Percentiles rank a stretch among this genome's conserved stretches.
Conservation (phyloP, 2,888 invertebrate genomes). For the Lacanobia oleracea region DNA sequence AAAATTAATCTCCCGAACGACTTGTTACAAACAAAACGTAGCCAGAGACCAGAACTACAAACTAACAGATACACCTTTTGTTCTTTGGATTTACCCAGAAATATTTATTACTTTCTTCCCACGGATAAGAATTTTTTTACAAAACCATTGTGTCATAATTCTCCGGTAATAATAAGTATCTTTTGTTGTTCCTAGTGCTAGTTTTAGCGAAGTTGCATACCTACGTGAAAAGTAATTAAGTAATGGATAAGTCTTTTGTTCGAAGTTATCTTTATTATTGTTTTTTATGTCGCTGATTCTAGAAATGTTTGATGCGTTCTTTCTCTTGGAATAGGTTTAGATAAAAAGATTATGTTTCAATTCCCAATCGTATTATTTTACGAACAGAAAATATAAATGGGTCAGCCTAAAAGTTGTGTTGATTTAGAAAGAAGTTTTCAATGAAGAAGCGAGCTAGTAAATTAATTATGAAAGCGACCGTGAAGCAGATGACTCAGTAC, state of each 20-base stretch:
- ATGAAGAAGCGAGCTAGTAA: constrained; percentile 21
- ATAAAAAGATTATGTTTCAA: not conserved
- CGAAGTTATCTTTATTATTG: not conserved
- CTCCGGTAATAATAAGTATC: constrained; percentile 33
- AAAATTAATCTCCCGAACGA: constrained; percentile 15
- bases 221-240: constrained; percentile 31
- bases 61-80: constrained; percentile 57
- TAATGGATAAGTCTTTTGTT: constrained; percentile 14
- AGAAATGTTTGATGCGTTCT: not conserved
- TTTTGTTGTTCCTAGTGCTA: constrained; percentile 51
- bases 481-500: constrained; percentile 49
- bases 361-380: not conserved
- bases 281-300: constrained; percentile 1
- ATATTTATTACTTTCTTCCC: constrained; percentile 67
- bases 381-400: not conserved
- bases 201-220: constrained; percentile 26
- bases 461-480: constrained; percentile 38
- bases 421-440: constrained; percentile 22
- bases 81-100: constrained; percentile 58
- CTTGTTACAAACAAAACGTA: constrained; percentile 17
- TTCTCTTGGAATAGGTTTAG: not conserved
- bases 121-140: constrained; percentile 62
- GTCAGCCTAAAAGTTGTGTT: not conserved
- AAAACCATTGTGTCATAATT: constrained; percentile 47
- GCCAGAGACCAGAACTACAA: constrained; percentile 36